A percentile compares a stretch with the other conserved stretches of the same genome.
Evolutionary conservation across 2,113 vertebrate genomes (phyloP).

Genomic region (Pseudorhombus dupliciocellatus): DNA sequence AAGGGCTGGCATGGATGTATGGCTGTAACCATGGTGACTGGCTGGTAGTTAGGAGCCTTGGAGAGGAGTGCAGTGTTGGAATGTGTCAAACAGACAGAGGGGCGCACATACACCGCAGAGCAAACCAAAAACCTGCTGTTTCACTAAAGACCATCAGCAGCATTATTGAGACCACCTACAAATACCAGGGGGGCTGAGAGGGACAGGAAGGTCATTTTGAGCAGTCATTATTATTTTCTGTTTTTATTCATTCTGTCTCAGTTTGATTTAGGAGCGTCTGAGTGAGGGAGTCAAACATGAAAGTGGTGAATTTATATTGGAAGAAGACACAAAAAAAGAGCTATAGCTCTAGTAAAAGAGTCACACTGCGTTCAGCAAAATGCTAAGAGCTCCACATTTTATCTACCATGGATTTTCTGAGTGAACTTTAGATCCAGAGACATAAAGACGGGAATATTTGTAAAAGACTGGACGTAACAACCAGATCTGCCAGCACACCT

Average conservation of each 20-base stretch:
- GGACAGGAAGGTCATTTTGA: conserved; percentile 50
- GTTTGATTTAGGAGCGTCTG: conserved; percentile 40
- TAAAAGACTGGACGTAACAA: not conserved
- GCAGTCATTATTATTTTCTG: conserved; percentile 17
- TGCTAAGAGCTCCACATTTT: conserved; percentile 7
- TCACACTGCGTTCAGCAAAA: conserved; percentile 4
- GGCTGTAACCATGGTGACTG: conserved; percentile 88
- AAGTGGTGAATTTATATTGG: conserved; percentile 48
- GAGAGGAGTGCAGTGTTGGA: conserved; percentile 77
- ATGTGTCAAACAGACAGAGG: conserved; percentile 81
- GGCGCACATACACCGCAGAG: conserved; percentile 68
- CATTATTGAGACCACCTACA: conserved; percentile 74
- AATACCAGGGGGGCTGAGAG: conserved; percentile 43
- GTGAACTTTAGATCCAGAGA: not conserved
- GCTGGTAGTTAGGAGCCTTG: conserved; percentile 77
- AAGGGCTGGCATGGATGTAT: conserved; percentile 88
- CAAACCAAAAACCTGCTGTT: conserved; percentile 78
- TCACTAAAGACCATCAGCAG: conserved; percentile 74
- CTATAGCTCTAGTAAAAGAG: not conserved
- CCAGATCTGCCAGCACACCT: not conserved
- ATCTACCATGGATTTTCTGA: not conserved
- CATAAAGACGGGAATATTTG: not conserved
- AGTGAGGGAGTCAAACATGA: conserved; percentile 33
- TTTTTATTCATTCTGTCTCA: conserved; percentile 8
- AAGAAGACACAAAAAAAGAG: not conserved